Base-by-base conservation (phyloP, 2,113 vertebrate genomes). In the Noctilio leporinus region DNA sequence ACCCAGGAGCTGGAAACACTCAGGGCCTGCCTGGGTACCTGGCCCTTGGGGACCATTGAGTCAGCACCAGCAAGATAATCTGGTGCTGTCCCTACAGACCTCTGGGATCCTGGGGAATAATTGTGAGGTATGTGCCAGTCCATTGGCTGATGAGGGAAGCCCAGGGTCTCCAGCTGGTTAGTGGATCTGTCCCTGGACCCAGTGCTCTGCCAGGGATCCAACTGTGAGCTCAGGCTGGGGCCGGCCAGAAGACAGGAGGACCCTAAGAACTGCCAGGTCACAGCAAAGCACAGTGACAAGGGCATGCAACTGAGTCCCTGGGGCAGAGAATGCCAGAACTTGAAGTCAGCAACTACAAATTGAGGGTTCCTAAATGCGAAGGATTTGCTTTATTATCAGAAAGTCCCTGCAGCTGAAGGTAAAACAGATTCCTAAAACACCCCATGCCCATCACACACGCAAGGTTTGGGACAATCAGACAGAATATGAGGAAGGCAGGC, bases 401-500 rank as follows among this genome's bases (percentile, higher is more conserved):
- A 92, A 33, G 64, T 26, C 2, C 38, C 12, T 55, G 43, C 16
- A 15, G 47, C 17, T 43, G 24, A 77, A 75, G 40, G 4, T 16
- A 86, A 40, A 76, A 8, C n/a, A 81, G 57, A 38, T 51, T 65
- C 81, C 72, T 91, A 64, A 90, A 87, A 67, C 53, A 43, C 19
- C 16, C 67, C 11, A 35, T 26, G 3, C 26, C 14, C 6, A 28
- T 62, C 91, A 85, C 90, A 43, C 22, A 33, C 8, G 7, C 20
- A 45, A 43, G 28, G 40, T 35, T 75, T n/a, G 81, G 33, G 55
- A 40, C 19, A 83, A 64, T 49, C 40, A 65, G 38, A 49, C 1
- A 14, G 40, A 83, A 5, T 53, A 43, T 33, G 15, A 51, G n/a
- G 80, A 55, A 92, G 62, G 2, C 22, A 28, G 20, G 33, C 40